Evolutionary conservation across 2,888 invertebrate genomes (phyloP).

Genomic region (Carpatolechia fugitivella): DNA sequence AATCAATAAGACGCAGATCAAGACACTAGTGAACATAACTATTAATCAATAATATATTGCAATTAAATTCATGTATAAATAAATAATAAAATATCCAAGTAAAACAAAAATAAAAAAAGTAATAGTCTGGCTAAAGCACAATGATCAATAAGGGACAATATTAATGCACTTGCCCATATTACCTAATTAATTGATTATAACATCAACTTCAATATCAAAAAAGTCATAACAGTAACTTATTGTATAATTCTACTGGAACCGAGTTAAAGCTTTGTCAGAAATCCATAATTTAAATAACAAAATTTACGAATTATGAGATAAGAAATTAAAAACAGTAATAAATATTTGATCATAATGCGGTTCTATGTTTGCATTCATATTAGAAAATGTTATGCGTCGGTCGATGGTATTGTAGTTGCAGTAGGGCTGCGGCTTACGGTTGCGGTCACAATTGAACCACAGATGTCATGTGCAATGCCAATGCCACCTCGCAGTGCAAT

Average conservation of each 20-base stretch:
- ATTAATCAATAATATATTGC: constrained; percentile 49
- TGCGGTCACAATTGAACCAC: neutral
- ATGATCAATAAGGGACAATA: constrained; percentile 72
- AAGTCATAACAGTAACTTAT: constrained; percentile 78
- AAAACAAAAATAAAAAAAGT: constrained; percentile 75
- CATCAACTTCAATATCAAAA: constrained; percentile 76
- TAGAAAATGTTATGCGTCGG: constrained; percentile 51
- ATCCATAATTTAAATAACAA: constrained; percentile 77
- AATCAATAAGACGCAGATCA: constrained; percentile 53
- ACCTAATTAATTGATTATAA: constrained; percentile 78
- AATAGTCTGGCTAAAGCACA: constrained; percentile 73
- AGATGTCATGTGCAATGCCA: neutral
- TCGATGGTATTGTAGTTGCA: constrained; percentile 51
- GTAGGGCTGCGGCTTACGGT: constrained; percentile 13
- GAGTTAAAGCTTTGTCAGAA: constrained; percentile 79
- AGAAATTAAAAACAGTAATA: constrained; percentile 74
- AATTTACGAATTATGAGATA: constrained; percentile 73
- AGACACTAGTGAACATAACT: constrained; percentile 44
- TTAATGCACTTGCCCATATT: constrained; percentile 78
- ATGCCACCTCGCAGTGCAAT: constrained; percentile 56
- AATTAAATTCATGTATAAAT: constrained; percentile 65
- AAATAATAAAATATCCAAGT: constrained; percentile 79
- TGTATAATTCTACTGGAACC: constrained; percentile 78
- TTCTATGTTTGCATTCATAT: constrained; percentile 53
- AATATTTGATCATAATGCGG: constrained; percentile 76